Evolutionary conservation across 2,113 vertebrate species (phyloP).

Genomic region (Trematocara marginatum): DNA sequence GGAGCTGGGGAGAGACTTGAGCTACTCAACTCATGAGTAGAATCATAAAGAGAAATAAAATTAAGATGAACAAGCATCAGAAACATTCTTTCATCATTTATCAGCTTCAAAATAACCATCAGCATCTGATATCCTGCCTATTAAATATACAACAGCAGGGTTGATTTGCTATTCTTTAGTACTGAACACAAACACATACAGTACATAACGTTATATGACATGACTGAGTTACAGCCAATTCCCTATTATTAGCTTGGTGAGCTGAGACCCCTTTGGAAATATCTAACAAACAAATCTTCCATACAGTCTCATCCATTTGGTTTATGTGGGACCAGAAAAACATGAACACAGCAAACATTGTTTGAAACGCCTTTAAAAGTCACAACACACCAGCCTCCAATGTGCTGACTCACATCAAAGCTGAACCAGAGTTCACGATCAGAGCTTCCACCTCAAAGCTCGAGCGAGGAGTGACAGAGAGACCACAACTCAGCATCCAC

Average conservation of each 20-base stretch:
- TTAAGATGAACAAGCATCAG: background rate
- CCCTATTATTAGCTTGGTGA: background rate
- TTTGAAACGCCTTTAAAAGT: background rate
- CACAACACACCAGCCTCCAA: background rate
- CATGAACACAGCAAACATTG: background rate
- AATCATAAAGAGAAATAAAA: slow-evolving; percentile 7
- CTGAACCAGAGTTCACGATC: background rate
- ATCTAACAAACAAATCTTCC: background rate
- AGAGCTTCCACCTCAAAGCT: background rate
- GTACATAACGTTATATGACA: background rate
- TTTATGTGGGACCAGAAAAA: background rate
- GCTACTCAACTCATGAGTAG: background rate
- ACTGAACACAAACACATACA: background rate
- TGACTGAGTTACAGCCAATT: background rate
- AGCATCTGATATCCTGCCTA: background rate
- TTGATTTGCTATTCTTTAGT: background rate
- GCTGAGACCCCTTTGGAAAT: background rate
- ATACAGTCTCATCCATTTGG: background rate
- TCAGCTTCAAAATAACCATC: background rate
- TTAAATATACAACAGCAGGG: background rate
- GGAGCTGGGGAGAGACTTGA: slow-evolving; percentile 13
- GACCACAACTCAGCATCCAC: background rate
- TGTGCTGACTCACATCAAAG: background rate
- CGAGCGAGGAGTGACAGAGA: background rate
- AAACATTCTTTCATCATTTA: slow-evolving; percentile 2